A percentile compares a stretch with the other conserved stretches of the same genome.
phyloP scores from a whole-genome alignment of 1,140 invertebrate genomes.

The Galendromus occidentalis region DNA sequence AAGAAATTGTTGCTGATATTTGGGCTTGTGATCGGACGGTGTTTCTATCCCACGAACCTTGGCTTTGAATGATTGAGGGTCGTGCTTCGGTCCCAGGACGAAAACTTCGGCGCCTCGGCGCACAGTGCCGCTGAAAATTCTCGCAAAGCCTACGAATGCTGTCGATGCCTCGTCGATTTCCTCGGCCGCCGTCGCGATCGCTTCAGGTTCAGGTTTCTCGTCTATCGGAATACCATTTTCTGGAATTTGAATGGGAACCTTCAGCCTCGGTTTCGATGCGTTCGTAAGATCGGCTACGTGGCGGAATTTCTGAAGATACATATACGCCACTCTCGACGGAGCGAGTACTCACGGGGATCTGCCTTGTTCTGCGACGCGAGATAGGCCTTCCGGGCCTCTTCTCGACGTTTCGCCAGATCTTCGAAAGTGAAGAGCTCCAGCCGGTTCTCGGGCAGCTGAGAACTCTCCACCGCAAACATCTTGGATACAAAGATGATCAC shows the following conservation, averaged over 20 bases:
- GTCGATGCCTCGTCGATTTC: slow-evolving; percentile 33
- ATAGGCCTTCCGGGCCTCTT: slow-evolving; percentile 33
- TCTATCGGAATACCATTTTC: slow-evolving; percentile 19
- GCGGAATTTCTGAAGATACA: too few species aligned
- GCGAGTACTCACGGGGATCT: too few species aligned
- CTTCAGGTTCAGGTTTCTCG: slow-evolving; percentile 4
- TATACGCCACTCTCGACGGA: too few species aligned
- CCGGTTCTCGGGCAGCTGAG: slow-evolving; percentile 46
- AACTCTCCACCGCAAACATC: slow-evolving; percentile 49
- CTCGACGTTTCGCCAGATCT: slow-evolving; percentile 48
- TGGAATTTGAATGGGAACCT: slow-evolving; percentile 17
- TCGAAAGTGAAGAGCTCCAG: slow-evolving; percentile 47
- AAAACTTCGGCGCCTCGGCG: slow-evolving; percentile 52
- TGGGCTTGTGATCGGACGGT: not conserved
- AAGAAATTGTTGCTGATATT: slow-evolving; percentile 10
- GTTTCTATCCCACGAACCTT: slow-evolving; percentile 24
- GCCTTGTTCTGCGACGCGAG: too few species aligned
- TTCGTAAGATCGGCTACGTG: too few species aligned
- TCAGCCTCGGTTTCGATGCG: too few species aligned
- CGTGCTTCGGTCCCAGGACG: slow-evolving; percentile 72
- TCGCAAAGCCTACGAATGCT: slow-evolving; percentile 73
- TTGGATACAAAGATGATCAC: slow-evolving; percentile 84
- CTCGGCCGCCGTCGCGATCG: not conserved
- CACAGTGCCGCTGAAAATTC: slow-evolving; percentile 74
- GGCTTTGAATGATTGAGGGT: slow-evolving; percentile 41